Percentiles rank a stretch among this genome's conserved stretches.
Conservation (phyloP, 2,888 invertebrate genomes). For the Lasioglossum pauxillum region DNA sequence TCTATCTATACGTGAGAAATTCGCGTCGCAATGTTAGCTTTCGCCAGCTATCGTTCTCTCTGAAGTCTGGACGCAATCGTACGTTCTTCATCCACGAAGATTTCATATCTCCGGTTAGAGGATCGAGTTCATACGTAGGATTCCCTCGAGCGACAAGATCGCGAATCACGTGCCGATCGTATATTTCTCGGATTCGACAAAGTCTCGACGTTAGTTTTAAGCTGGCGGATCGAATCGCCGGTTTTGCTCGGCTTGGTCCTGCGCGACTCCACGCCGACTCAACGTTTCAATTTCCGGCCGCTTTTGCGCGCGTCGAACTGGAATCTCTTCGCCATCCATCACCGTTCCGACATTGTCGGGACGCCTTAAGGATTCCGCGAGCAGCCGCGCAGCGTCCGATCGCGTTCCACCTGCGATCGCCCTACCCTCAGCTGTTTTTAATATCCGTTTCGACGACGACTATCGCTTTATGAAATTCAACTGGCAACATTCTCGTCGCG, state of each 20-base stretch:
- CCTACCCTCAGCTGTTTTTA: slow-evolving; percentile 35
- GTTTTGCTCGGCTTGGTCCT: neutral
- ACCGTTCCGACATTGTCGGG: slow-evolving; percentile 42
- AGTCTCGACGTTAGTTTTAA: slow-evolving; percentile 43
- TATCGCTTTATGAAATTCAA: slow-evolving; percentile 37
- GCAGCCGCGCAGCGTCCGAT: slow-evolving; percentile 17
- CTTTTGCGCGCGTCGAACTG: slow-evolving; percentile 46
- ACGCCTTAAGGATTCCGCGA: slow-evolving; percentile 50
- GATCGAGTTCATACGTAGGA: neutral
- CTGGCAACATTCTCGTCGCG: slow-evolving; percentile 8
- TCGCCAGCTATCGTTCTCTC: neutral
- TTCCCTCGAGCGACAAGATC: neutral
- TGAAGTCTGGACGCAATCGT: neutral
- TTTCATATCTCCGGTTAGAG: neutral
- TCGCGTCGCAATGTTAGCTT: neutral
- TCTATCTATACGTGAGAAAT: no score
- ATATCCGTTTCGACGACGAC: slow-evolving; percentile 44
- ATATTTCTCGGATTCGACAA: slow-evolving; percentile 14
- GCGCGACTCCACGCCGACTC: neutral
- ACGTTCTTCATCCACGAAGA: neutral
- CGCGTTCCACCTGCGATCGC: slow-evolving; percentile 8
- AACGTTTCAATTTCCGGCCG: slow-evolving; percentile 55
- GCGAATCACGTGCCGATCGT: slow-evolving; percentile 10
- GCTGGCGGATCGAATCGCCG: slow-evolving; percentile 26
- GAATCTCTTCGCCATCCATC: slow-evolving; percentile 60